Percentiles rank a stretch among this genome's conserved stretches.
Evolutionary conservation across 2,888 invertebrate species (phyloP).

Genomic region (Andrena chrysosceles): DNA sequence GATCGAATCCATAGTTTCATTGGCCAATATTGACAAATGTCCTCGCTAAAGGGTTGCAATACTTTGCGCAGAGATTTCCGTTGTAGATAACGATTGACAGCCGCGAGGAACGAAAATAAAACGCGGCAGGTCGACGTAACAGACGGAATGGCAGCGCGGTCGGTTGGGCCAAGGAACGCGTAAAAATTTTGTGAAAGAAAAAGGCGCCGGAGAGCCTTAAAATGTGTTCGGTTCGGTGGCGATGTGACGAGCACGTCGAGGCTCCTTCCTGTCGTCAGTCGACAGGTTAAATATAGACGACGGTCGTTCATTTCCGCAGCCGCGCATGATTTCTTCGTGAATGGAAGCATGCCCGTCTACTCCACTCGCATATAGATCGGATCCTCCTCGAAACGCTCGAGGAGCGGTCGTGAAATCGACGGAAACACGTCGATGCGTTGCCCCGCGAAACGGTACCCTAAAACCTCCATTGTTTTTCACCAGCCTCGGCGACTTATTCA

Average conservation of each 20-base stretch:
- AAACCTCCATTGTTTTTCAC: constrained; percentile 44
- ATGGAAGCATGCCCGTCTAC: constrained; percentile 74
- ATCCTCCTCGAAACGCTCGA: constrained; percentile 2
- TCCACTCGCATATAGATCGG: constrained; percentile 56
- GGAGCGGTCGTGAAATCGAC: neutral
- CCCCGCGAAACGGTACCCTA: neutral
- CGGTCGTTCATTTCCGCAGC: constrained; percentile 80
- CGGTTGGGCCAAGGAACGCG: constrained; percentile 3
- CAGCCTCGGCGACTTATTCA: constrained; percentile 34
- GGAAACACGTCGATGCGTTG: neutral
- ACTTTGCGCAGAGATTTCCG: too few species aligned
- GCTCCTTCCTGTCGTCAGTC: constrained; percentile 82
- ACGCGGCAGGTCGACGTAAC: constrained; percentile 12
- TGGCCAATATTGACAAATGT: neutral
- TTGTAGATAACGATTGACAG: neutral
- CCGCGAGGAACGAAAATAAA: constrained; percentile 34
- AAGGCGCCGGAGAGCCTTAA: constrained; percentile 60
- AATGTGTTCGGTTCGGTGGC: constrained; percentile 71
- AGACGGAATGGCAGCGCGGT: constrained; percentile 20
- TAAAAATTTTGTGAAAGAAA: constrained; percentile 43
- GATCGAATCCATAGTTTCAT: neutral
- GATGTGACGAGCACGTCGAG: constrained; percentile 80
- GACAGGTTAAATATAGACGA: constrained; percentile 81
- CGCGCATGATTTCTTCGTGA: constrained; percentile 83
- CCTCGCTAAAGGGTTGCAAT: too few species aligned